These are phyloP conservation scores for Drosophila rellima DNA, from an alignment of 2,888 invertebrate genomes.

Conservation along the genomic window DNA sequence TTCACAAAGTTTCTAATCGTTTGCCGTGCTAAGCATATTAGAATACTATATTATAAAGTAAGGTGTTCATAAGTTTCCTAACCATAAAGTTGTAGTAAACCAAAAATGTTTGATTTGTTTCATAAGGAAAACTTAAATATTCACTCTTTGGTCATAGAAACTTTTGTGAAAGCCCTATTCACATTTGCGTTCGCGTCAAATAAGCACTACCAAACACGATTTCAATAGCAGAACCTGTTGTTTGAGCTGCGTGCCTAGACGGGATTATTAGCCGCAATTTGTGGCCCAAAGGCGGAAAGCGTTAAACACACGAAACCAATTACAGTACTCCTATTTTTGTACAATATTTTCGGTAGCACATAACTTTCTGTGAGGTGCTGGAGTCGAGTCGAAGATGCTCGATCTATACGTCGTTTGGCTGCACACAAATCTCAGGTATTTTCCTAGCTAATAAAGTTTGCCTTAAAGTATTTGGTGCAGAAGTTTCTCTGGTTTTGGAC, in stretches of 20 bases:
- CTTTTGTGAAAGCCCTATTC: constrained; percentile 8
- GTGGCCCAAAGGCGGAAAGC: constrained; percentile 57
- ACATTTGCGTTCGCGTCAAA: constrained; percentile 18
- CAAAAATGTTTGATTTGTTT: constrained; percentile 7
- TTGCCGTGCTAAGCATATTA: background rate
- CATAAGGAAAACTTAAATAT: constrained; percentile 21
- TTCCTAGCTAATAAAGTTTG: constrained; percentile 77
- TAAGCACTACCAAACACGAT: constrained; percentile 1
- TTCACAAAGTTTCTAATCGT: background rate
- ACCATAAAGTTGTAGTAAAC: constrained; percentile 26
- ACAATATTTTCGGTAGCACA: constrained; percentile 33
- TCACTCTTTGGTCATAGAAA: constrained; percentile 9
- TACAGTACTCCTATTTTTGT: constrained; percentile 55
- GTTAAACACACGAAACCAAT: constrained; percentile 80
- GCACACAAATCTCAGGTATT: constrained; percentile 78
- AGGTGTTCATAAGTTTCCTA: background rate
- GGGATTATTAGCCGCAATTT: constrained; percentile 64
- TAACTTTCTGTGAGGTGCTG: constrained; percentile 3
- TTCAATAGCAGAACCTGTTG: constrained; percentile 27
- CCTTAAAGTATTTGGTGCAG: constrained; percentile 72
- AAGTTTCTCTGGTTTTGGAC: constrained; percentile 41
- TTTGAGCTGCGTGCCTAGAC: constrained; percentile 63
- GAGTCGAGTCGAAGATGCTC: constrained; percentile 18
- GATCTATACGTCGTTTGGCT: constrained; percentile 25
- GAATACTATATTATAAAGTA: constrained; percentile 5